These are phyloP conservation scores for Pomatostomus ruficeps DNA, from an alignment of 2,113 vertebrate genomes.

Conservation along the genomic window DNA sequence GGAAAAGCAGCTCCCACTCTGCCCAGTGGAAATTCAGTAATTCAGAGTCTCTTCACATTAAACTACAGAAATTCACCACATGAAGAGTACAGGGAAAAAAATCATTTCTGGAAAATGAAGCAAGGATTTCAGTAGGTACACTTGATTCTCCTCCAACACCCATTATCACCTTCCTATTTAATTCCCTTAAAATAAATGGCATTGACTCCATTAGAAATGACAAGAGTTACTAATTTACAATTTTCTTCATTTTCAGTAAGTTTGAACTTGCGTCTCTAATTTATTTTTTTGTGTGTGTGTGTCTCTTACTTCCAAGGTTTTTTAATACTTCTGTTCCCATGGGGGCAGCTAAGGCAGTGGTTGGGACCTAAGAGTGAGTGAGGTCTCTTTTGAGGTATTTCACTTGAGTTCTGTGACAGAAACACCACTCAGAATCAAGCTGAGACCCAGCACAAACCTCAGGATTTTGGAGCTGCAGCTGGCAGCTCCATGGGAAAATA, in stretches of 20 bases:
- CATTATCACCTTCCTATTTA: not conserved
- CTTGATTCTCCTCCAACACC: not conserved
- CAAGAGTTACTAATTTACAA: not conserved
- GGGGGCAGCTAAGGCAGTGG: not conserved
- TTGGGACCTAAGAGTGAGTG: not conserved
- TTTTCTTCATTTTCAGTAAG: not conserved
- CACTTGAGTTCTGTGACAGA: not conserved
- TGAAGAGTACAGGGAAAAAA: not conserved
- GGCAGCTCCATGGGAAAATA: not conserved
- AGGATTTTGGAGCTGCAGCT: not conserved
- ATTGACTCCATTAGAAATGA: not conserved
- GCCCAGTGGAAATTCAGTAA: not conserved
- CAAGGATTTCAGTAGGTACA: not conserved
- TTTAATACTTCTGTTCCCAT: not conserved
- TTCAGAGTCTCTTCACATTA: not conserved
- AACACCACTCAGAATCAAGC: accelerated
- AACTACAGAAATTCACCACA: not conserved
- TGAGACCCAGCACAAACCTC: not conserved
- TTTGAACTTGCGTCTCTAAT: not conserved
- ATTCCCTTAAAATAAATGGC: not conserved
- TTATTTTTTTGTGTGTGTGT: not conserved
- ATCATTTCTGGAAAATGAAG: not conserved
- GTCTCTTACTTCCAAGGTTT: not conserved
- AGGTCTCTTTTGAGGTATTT: not conserved
- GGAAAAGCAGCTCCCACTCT: not conserved